Evolutionary conservation across 2,888 invertebrate genomes (phyloP), one percentile per base, ranked within the genome.

Genomic region (Trissoscelio sp.): DNA sequence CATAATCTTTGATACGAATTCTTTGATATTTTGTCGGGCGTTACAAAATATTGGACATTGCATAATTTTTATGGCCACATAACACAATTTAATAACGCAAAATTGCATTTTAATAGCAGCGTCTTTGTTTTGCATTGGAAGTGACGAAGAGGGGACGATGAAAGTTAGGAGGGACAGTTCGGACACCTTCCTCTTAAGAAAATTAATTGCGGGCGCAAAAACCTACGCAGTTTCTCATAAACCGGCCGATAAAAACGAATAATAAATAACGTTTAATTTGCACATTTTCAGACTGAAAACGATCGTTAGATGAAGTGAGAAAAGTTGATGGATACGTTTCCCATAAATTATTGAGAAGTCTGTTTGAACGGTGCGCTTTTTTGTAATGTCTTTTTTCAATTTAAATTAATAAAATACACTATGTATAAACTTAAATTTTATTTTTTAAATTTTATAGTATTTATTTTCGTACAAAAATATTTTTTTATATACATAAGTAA

Each of bases 11-110:
- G n/a, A n/a, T n/a, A n/a, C n/a, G n/a, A n/a, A n/a, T n/a, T n/a
- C n/a, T n/a, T n/a, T n/a, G n/a, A n/a, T n/a, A n/a, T n/a, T n/a
- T n/a, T n/a, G n/a, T n/a, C n/a, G n/a, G n/a, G 20, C 14, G 44
- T 55, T 69, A 42, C 34, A 69, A 53, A 67, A 53, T 42, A 67
- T 53, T 39, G 12, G 7, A 67, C 34, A 69, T 44, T 39, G 53
- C 42, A 12, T n/a, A 3, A 53, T 53, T 57, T 55, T 69, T 46
- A 12, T 18, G 11, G 2, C 57, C n/a, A 14, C 22, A 22, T 51
- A 28, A 51, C 48, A 42, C 7, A 48, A 48, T 34, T 53, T 53
- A 44, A 66, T 39, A 53, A 18, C 46, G 42, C 42, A 11, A 46
- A 62, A 31, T 46, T 22, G 12, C 44, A 44, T 44, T 31, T 24